Evolutionary conservation across 2,888 invertebrate species (phyloP).

Genomic region (Ochropleura leucogaster): DNA sequence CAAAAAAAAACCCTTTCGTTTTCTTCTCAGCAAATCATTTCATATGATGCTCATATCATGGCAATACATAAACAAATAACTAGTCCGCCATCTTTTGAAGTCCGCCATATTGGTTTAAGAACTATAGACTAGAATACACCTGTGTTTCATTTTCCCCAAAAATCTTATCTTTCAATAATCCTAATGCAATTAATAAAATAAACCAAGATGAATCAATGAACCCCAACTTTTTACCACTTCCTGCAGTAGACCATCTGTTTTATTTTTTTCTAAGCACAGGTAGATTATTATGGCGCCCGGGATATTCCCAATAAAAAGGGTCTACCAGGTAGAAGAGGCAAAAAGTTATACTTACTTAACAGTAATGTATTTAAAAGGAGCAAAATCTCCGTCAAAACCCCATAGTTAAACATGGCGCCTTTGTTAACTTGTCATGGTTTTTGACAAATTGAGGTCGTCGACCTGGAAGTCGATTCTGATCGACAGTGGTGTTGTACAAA

Average conservation of each 20-base stretch:
- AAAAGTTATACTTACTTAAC: constrained; percentile 3
- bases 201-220: constrained; percentile 21
- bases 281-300: constrained; percentile 68
- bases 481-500: no score
- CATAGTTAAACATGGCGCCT: constrained; percentile 4
- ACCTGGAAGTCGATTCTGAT: constrained; percentile 6
- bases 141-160: no score
- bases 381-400: constrained; percentile 16
- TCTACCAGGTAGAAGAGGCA: constrained; percentile 68
- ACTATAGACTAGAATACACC: no score
- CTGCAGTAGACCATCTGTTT: constrained; percentile 42
- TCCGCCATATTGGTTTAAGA: no score
- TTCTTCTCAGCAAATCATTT: no score
- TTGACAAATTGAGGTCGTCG: constrained; percentile 47
- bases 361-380: constrained; percentile 22
- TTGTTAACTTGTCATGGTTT: constrained; percentile 16
- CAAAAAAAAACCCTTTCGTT: no score
- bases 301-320: constrained; percentile 75
- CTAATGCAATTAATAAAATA: no score
- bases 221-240: constrained; percentile 32
- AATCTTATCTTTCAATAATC: no score
- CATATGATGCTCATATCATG: no score
- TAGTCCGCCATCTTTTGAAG: no score
- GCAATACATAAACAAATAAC: no score
- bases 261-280: constrained; percentile 61